A percentile compares a stretch with the other conserved stretches of the same genome.
These are phyloP conservation scores for Hydrolagus colliei DNA, from an alignment of 2,797 vertebrate species.

Conservation along the genomic window DNA sequence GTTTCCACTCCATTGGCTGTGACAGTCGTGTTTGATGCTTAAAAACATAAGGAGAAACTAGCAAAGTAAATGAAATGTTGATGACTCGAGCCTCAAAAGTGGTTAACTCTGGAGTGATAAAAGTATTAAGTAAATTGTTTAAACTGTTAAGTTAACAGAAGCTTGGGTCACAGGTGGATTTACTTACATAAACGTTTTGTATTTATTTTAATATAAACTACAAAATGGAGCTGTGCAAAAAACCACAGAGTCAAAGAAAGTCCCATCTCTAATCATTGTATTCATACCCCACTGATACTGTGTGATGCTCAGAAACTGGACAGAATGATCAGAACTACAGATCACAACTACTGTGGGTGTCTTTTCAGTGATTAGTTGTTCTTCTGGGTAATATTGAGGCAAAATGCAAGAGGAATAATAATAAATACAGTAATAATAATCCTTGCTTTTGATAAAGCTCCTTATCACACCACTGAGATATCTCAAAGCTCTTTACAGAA, in stretches of 20 bases:
- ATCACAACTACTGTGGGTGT: too few relatives aligned
- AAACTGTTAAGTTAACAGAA: conserved; percentile 18
- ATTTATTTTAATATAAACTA: conserved; percentile 19
- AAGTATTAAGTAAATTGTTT: conserved; percentile 28
- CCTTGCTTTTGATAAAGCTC: too few relatives aligned
- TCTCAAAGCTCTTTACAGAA: too few relatives aligned
- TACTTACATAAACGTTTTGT: background rate
- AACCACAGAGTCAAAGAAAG: background rate
- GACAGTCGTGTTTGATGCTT: background rate
- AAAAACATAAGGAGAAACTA: conserved; percentile 1
- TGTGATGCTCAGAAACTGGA: background rate
- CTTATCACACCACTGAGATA: too few relatives aligned
- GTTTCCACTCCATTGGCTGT: too few relatives aligned
- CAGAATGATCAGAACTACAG: background rate
- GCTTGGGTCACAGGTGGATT: conserved; percentile 8
- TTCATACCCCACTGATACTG: background rate
- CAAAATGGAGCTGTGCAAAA: background rate
- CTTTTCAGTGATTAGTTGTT: background rate
- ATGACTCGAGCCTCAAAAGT: conserved; percentile 5
- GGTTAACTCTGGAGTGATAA: conserved; percentile 1
- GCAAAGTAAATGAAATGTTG: conserved; percentile 6
- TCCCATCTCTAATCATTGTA: background rate
- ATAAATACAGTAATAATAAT: too few relatives aligned
- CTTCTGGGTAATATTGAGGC: background rate
- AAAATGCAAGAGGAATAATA: conserved; percentile 23